phyloP scores from a whole-genome alignment of 2,888 invertebrate species.

The Epicampocera succincta region DNA sequence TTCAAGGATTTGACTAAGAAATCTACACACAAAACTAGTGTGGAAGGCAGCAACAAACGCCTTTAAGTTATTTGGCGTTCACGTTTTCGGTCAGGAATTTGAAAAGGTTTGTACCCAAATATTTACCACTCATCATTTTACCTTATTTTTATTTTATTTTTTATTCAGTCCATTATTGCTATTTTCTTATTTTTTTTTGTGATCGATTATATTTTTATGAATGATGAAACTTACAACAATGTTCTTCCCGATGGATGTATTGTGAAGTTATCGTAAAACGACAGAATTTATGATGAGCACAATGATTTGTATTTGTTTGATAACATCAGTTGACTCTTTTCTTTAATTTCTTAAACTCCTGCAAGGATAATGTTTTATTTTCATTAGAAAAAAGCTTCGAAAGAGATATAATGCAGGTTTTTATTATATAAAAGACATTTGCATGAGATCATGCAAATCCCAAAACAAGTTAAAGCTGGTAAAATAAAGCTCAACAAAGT shows the following conservation, averaged over 20 bases:
- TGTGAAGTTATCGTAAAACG: slow-evolving; percentile 24
- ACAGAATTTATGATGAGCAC: slow-evolving; percentile 7
- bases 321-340: slow-evolving; percentile 2
- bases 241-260: slow-evolving; percentile 1
- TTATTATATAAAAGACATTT: no score
- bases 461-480: no score
- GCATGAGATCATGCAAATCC: no score
- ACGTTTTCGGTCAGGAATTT: background rate
- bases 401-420: no score
- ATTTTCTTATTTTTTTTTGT: slow-evolving; percentile 8
- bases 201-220: background rate
- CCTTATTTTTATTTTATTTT: slow-evolving; percentile 29
- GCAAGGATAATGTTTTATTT: slow-evolving; percentile 24
- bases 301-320: slow-evolving; percentile 45
- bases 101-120: slow-evolving; percentile 13
- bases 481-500: no score
- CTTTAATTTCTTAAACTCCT: slow-evolving; percentile 26
- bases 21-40: slow-evolving; percentile 22
- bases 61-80: background rate
- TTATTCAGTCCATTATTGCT: background rate
- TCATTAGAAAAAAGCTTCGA: no score
- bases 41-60: background rate
- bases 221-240: no score
- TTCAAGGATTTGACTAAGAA: slow-evolving; percentile 24
- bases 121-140: slow-evolving; percentile 61